Evolutionary conservation across 2,888 invertebrate genomes (phyloP).

Genomic region (Labia minor): DNA sequence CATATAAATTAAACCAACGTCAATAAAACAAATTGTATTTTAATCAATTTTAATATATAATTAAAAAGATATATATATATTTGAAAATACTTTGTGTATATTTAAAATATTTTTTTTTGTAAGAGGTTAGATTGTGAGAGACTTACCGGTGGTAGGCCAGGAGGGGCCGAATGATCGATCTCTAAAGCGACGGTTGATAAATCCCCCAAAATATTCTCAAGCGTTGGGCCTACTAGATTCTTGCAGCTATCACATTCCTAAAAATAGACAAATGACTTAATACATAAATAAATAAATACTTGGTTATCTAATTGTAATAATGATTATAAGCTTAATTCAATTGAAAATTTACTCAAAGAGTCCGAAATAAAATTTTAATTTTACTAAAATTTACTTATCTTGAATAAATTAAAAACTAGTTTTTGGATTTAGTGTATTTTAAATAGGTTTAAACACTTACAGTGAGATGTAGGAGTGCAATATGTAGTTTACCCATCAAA

Average conservation of each 20-base stretch:
- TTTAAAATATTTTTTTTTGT: too few species aligned
- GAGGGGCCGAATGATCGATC: neutral
- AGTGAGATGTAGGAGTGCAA: neutral
- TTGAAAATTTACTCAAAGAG: too few species aligned
- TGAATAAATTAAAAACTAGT: neutral
- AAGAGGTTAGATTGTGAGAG: too few species aligned
- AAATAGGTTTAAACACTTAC: neutral
- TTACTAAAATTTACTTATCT: neutral
- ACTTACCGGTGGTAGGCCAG: neutral
- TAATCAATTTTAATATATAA: neutral
- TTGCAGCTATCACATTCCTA: constrained; percentile 3
- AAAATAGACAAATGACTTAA: neutral
- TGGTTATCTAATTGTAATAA: too few species aligned
- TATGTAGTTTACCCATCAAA: neutral
- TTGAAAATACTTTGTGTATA: too few species aligned
- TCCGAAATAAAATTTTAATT: neutral
- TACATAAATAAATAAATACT: too few species aligned
- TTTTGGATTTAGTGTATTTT: neutral
- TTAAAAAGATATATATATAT: neutral
- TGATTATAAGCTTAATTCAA: too few species aligned
- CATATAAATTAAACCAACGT: neutral
- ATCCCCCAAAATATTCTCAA: neutral
- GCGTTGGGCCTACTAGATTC: constrained; percentile 8
- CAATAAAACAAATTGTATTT: neutral
- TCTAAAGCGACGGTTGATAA: neutral